Evolutionary conservation across 2,888 invertebrate genomes (phyloP), one percentile per base, ranked within the genome.

Genomic region (Mythimna ferrago): DNA sequence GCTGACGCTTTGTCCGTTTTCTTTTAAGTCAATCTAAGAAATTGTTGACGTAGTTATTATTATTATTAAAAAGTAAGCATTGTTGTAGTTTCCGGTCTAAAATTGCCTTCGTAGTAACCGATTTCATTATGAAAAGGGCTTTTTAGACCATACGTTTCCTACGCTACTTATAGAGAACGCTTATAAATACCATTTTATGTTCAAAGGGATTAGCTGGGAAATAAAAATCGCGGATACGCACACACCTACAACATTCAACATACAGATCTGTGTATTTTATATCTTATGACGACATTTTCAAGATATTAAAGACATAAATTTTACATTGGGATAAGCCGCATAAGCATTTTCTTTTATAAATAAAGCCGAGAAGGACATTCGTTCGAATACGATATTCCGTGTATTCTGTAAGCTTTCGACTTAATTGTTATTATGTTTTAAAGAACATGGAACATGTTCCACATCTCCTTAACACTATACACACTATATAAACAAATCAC

Each of bases 1-100:
- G 81, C 67, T 66, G 69, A 79, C 63, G 86, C 89, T 89, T 92
- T 93, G 91, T 92, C 87, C 87, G 74, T 79, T 85, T 89, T 88
- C 88, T 90, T 91, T 91, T 83, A 87, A 87, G 87, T 87, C 85
- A 81, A 81, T 86, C 83, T 85, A 87, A 81, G 83, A 86, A 88
- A 88, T 89, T 86, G 83, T 86, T 86, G 80, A 77, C 77, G 79
- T 86, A 84, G 80, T 82, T 86, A 89, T 90, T 88, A 87, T 86
- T 86, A 76, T 80, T 82, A 85, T 84, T 79, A 79, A 83, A 86
- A 86, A 84, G 71, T 79, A 66, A 72, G 73, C 81, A 76, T 83
- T 85, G 74, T 77, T 80, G 32, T 80, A 73, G 69, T 71, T 78
- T 73, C 73, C 76, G 65, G 44, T 62, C 48, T 66, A 6, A 73